Evolutionary conservation across 1,140 invertebrate species (phyloP), one percentile per base, ranked within the genome.

Genomic region (Drosophila novamexicana): DNA sequence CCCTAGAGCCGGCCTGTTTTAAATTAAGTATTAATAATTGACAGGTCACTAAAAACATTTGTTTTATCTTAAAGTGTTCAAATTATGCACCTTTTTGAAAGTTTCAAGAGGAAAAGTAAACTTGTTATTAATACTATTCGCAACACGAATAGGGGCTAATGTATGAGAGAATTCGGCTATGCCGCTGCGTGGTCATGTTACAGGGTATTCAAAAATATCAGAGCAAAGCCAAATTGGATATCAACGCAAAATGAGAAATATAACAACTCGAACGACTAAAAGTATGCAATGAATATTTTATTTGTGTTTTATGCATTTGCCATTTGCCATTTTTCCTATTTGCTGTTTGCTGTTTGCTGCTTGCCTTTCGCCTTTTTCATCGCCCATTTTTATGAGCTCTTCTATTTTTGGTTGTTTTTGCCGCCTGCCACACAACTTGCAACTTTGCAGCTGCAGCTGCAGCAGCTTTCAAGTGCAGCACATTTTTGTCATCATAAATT

Each of bases 261-360:
- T 54, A 37, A 73, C 72, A 75, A 70, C 67, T 70, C 54, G 29
- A 50, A 61, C 71, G 61, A 53, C 81, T 80, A 70, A 84, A 77
- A 80, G 81, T 74, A 69, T 80, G 68, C 77, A 74, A 84, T 84
- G 68, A 80, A 84, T 84, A 85, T 84, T 84, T 84, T 42, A 84
- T 77, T 61, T 69, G 34, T 69, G 63, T 74, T 83, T 84, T 80
- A 84, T 84, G 73, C 76, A 83, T 76, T 83, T 82, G 16, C 67
- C 61, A 62, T 77, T 72, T 72, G 29, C 37, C 18, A n/a, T 81
- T 70, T 63, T 70, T 67, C 45, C 39, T 22, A 58, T 29, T 70
- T 76, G 18, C 62, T 61, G 58, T 29, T 70, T 76, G 18, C 62
- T 56, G 58, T 63, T 63, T 64, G 36, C 16, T 12, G 56, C 29